phyloP scores from a whole-genome alignment of 2,113 vertebrate species.

The Helogale parvula region DNA sequence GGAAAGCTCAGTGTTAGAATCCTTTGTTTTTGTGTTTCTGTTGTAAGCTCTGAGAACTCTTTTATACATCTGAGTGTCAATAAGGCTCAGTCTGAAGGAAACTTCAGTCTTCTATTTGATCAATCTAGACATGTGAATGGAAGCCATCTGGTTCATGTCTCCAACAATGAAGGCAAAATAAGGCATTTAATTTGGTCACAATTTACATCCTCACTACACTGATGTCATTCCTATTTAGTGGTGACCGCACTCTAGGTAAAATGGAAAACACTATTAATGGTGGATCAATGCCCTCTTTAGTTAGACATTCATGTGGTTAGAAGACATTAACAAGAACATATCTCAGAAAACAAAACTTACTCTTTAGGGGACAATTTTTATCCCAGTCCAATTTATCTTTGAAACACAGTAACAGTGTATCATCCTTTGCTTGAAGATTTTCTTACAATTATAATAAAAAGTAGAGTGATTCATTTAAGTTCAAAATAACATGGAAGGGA shows the following conservation, averaged over 20 bases:
- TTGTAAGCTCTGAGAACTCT: slow-evolving; percentile 35
- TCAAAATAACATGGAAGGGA: slow-evolving; percentile 60
- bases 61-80: slow-evolving; percentile 41
- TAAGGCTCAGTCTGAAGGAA: slow-evolving; percentile 4
- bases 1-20: neutral
- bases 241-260: slow-evolving; percentile 15
- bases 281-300: neutral
- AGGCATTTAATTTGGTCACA: slow-evolving; percentile 43
- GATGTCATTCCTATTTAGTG: slow-evolving; percentile 37
- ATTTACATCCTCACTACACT: slow-evolving; percentile 16
- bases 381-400: neutral
- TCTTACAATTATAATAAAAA: slow-evolving; percentile 28
- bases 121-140: neutral
- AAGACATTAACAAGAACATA: neutral
- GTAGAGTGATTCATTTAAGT: slow-evolving; percentile 47
- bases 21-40: slow-evolving; percentile 19
- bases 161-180: slow-evolving; percentile 22
- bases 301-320: neutral
- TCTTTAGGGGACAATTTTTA: neutral
- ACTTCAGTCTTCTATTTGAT: slow-evolving; percentile 18
- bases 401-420: neutral
- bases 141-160: slow-evolving; percentile 30
- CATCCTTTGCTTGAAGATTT: slow-evolving; percentile 14
- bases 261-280: slow-evolving; percentile 14
- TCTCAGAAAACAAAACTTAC: slow-evolving; percentile 6